Percentiles rank a stretch among this genome's conserved stretches.
Evolutionary conservation across 2,888 invertebrate species (phyloP).

Genomic region (Agrilus mali): DNA sequence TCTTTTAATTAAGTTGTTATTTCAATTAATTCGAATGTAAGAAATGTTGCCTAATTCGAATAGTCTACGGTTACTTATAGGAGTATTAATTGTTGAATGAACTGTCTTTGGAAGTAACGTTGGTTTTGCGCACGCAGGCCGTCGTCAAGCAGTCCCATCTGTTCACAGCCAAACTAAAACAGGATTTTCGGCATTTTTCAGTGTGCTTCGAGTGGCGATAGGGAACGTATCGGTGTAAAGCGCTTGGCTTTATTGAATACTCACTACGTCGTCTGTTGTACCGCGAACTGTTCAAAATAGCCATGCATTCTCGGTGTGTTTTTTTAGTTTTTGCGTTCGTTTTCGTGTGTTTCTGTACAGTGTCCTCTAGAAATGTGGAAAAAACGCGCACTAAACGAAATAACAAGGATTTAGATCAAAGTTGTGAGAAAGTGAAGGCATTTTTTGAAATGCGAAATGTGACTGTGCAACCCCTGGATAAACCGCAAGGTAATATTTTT

Average conservation of each 20-base stretch:
- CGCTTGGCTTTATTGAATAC: slow-evolving; percentile 1
- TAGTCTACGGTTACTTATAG: too few relatives aligned
- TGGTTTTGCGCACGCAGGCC: slow-evolving; percentile 4
- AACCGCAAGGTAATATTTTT: slow-evolving; percentile 8
- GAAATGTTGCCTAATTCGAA: background rate
- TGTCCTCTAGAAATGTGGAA: slow-evolving; percentile 8
- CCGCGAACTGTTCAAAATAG: slow-evolving; percentile 1
- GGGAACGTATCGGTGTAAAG: slow-evolving; percentile 1
- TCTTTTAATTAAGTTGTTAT: too few relatives aligned
- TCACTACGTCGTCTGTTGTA: slow-evolving; percentile 4
- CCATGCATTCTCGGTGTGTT: slow-evolving; percentile 5
- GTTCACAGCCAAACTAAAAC: slow-evolving; percentile 8
- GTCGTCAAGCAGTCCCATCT: slow-evolving; percentile 9
- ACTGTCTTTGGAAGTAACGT: too few relatives aligned
- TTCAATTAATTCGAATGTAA: background rate
- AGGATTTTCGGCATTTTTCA: slow-evolving; percentile 10
- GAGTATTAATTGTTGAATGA: too few relatives aligned
- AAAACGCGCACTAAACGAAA: slow-evolving; percentile 9
- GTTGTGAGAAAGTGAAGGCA: slow-evolving; percentile 13
- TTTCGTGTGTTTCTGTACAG: slow-evolving; percentile 9
- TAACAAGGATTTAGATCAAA: slow-evolving; percentile 8
- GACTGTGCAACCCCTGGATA: slow-evolving; percentile 10
- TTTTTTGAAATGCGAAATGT: slow-evolving; percentile 14
- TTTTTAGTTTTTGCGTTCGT: slow-evolving; percentile 5
- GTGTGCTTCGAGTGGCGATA: slow-evolving; percentile 4